Evolutionary conservation across 2,797 vertebrate species (phyloP).

Genomic region (Cossypha niveicapilla): DNA sequence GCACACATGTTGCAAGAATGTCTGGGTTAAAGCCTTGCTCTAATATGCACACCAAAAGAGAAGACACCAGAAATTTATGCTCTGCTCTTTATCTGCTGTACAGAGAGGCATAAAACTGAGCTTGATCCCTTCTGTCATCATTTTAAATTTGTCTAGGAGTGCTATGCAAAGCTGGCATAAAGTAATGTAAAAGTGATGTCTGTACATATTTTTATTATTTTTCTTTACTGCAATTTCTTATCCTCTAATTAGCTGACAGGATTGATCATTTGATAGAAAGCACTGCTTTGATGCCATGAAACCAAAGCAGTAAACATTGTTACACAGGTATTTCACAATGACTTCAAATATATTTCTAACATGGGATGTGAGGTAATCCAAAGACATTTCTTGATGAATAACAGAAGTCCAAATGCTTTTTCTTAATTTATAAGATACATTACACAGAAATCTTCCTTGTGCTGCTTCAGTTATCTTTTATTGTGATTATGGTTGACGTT

Average conservation of each 20-base stretch:
- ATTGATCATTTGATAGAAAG: neutral
- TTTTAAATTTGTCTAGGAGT: neutral
- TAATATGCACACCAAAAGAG: neutral
- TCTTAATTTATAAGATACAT: constrained; percentile 35
- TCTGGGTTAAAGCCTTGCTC: neutral
- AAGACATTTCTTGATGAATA: constrained; percentile 17
- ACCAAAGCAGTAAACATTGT: neutral
- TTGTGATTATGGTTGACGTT: constrained; percentile 22
- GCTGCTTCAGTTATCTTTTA: constrained; percentile 2
- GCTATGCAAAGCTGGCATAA: neutral
- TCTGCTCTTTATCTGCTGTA: neutral
- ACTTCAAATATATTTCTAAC: neutral
- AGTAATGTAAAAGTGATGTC: neutral
- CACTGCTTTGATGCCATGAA: neutral
- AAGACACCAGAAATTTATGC: neutral
- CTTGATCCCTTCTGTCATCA: neutral
- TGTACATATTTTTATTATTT: neutral
- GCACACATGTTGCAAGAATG: neutral
- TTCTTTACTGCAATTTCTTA: neutral
- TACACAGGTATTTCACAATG: neutral
- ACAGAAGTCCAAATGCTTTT: constrained; percentile 31
- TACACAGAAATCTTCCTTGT: neutral
- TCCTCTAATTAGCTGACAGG: neutral
- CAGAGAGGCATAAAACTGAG: neutral
- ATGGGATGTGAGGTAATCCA: neutral